Percentiles rank a stretch among this genome's conserved stretches.
phyloP scores from a whole-genome alignment of 2,888 invertebrate genomes.

The Rhabditophanes sp. region DNA sequence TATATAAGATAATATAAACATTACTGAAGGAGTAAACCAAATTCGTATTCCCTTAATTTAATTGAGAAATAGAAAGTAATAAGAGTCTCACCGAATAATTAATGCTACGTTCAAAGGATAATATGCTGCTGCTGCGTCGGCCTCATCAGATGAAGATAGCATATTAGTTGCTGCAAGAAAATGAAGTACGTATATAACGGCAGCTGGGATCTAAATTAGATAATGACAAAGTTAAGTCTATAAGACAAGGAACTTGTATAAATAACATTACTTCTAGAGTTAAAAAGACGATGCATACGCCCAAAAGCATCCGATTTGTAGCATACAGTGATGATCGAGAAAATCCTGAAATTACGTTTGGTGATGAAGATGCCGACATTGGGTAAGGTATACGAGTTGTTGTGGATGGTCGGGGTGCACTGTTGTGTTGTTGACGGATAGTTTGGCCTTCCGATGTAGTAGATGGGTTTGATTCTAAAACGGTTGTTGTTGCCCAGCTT shows the following conservation, averaged over 20 bases:
- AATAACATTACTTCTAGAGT: conserved; percentile 23
- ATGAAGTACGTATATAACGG: conserved; percentile 63
- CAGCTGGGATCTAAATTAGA: conserved; percentile 24
- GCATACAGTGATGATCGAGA: conserved; percentile 21
- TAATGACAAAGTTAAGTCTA: conserved; percentile 4
- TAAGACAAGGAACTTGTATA: too few relatives aligned
- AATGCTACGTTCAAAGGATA: conserved; percentile 16
- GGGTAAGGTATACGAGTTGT: conserved; percentile 1
- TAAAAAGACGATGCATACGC: conserved; percentile 27
- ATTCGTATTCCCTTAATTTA: too few relatives aligned
- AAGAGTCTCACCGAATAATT: conserved; percentile 45
- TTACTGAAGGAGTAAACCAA: not conserved
- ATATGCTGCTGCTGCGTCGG: conserved; percentile 5
- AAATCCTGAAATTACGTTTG: not conserved
- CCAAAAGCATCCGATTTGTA: conserved; percentile 29
- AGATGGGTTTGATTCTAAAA: conserved; percentile 2
- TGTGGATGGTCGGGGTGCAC: too few relatives aligned
- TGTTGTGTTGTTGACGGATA: conserved; percentile 2
- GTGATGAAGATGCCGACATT: not conserved
- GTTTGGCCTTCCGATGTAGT: conserved; percentile 6
- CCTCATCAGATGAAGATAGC: conserved; percentile 5
- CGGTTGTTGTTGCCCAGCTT: conserved; percentile 14
- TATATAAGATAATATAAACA: conserved; percentile 1
- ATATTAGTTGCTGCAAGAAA: conserved; percentile 51
- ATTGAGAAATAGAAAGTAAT: conserved; percentile 1